Evolutionary conservation across 2,113 vertebrate species (phyloP), one percentile per base, ranked within the genome.

Genomic region (Alethe castanea): DNA sequence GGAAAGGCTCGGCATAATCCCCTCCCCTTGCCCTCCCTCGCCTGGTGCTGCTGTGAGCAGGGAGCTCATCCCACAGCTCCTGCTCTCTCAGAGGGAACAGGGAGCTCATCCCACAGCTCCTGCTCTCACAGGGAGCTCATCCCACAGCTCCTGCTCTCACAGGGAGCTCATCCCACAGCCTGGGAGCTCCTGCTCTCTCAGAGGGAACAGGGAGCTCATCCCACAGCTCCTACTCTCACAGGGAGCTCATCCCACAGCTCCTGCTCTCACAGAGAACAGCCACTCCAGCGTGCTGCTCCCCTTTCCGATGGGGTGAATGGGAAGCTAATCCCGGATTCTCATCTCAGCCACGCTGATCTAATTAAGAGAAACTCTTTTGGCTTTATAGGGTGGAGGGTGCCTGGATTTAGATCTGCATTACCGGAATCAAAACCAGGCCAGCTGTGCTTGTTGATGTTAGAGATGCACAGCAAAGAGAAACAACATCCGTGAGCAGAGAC

Each of bases 281-380:
- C 12, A 0, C 69, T 16, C 17, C 83, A 19, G 56, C 11, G 5
- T 12, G 0, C 24, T 36, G 1, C 24, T n/a, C 90, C 74, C 50
- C 71, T 82, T 60, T 85, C 50, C 8, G 0, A 2, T 4, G 1
- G 82, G 92, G 94, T 96, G 85, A 96, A 72, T 42, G 50, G 35
- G 67, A 65, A 95, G 94, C 88, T 96, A 95, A 95, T 94, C 94
- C 94, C 42, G 36, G 90, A 93, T 97, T 96, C 90, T 83, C 76
- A 54, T 90, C 90, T 80, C 67, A 82, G 67, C 71, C 74, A 62
- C 45, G 1, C 40, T 90, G 91, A 95, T 95, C 91, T 96, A 92
- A 96, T 94, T 86, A 95, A 88, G 66, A 94, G n/a, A 36, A 52
- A 81, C 91, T 94, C 88, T 73, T 88, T 62, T 17, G 86, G 72